These are phyloP conservation scores for Agrilus mali DNA, from an alignment of 2,888 invertebrate species.

Conservation along the genomic window DNA sequence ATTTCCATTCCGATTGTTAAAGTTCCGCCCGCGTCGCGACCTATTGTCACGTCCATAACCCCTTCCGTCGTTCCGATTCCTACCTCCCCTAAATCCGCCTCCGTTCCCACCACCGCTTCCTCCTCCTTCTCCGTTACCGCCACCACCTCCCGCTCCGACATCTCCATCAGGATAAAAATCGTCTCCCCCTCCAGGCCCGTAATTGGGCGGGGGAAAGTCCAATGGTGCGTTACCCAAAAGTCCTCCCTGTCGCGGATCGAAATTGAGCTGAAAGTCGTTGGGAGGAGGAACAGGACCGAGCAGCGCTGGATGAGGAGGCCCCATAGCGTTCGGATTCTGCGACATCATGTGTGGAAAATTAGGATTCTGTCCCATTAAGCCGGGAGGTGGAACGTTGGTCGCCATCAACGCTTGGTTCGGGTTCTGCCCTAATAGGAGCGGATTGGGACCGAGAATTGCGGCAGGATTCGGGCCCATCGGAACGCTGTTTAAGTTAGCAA, in stretches of 20 bases:
- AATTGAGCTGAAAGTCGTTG: conserved; percentile 30
- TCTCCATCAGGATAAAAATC: conserved; percentile 33
- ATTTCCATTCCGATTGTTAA: conserved; percentile 5
- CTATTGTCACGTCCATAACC: conserved; percentile 8
- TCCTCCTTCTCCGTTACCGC: conserved; percentile 11
- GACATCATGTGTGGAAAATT: conserved; percentile 7
- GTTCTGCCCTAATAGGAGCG: conserved; percentile 19
- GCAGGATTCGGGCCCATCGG: conserved; percentile 11
- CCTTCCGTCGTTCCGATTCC: conserved; percentile 3
- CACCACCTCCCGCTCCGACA: background rate
- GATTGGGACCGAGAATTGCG: background rate
- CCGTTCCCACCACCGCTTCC: conserved; percentile 9
- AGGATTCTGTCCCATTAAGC: conserved; percentile 19
- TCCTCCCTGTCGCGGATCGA: conserved; percentile 28
- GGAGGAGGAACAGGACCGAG: conserved; percentile 33
- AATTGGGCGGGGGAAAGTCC: conserved; percentile 9
- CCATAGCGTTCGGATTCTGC: conserved; percentile 6
- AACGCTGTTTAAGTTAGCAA: conserved; percentile 22
- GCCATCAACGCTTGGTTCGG: conserved; percentile 3
- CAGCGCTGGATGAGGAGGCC: conserved; percentile 29
- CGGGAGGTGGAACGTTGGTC: conserved; percentile 1
- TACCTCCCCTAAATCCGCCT: conserved; percentile 1
- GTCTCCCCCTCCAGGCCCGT: conserved; percentile 27
- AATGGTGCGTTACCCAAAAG: conserved; percentile 25
- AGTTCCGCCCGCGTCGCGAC: conserved; percentile 7